Evolutionary conservation across 2,888 invertebrate species (phyloP).

Genomic region (Lasioglossum vierecki): DNA sequence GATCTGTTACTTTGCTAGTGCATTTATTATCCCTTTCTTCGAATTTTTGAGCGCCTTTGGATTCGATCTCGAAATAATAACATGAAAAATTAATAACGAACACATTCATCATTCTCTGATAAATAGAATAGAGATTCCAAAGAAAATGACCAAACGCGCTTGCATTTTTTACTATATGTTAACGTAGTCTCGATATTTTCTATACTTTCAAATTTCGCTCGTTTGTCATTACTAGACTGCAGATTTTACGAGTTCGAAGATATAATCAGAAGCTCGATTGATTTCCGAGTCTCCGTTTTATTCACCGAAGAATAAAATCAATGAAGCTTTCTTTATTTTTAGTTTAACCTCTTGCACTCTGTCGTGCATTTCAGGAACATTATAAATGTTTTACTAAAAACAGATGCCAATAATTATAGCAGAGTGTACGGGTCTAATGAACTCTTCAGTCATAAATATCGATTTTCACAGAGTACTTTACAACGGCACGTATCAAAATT

Average conservation of each 20-base stretch:
- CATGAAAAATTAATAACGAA: not conserved
- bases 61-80: constrained; percentile 19
- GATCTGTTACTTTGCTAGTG: constrained; percentile 65
- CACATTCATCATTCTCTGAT: not conserved
- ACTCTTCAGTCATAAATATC: not conserved
- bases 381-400: not conserved
- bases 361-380: not conserved
- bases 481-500: not conserved
- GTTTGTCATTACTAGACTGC: constrained; percentile 55
- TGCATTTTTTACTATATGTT: constrained; percentile 45
- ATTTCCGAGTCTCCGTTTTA: not conserved
- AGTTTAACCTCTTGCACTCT: not conserved
- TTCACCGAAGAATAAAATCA: not conserved
- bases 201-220: constrained; percentile 57
- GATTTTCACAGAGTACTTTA: not conserved
- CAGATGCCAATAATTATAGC: not conserved
- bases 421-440: not conserved
- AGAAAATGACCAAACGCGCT: constrained; percentile 60
- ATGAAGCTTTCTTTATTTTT: not conserved
- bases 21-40: constrained; percentile 51
- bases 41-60: constrained; percentile 65
- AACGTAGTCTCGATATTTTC: constrained; percentile 56
- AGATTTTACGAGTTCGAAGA: not conserved
- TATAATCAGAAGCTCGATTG: not conserved
- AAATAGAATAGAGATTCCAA: not conserved